phyloP scores from a whole-genome alignment of 2,797 vertebrate species.

The Balearica regulorum region DNA sequence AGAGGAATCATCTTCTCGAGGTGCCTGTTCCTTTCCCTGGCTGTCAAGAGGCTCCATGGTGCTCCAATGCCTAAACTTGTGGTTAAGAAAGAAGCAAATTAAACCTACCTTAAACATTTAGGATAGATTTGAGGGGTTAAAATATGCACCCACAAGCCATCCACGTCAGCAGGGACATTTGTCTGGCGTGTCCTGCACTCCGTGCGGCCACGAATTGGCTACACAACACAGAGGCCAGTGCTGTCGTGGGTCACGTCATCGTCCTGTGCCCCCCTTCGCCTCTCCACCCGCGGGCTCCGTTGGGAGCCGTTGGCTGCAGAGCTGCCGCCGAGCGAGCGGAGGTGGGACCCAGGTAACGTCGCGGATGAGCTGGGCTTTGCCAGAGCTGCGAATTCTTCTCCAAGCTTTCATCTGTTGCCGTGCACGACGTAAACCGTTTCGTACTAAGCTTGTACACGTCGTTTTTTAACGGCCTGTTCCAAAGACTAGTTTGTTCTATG shows the following conservation, averaged over 20 bases:
- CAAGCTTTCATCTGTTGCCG: not conserved
- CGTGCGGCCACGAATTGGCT: not conserved
- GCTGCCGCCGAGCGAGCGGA: not conserved
- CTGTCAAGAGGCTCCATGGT: not conserved
- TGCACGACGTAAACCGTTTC: not conserved
- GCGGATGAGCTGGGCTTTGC: not conserved
- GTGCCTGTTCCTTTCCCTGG: not conserved
- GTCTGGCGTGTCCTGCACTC: not conserved
- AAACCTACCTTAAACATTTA: not conserved
- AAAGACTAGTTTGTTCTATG: not conserved
- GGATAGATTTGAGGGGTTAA: not conserved
- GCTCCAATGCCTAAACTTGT: not conserved
- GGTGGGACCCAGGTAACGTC: not conserved
- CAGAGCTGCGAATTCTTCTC: not conserved
- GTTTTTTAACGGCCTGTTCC: not conserved
- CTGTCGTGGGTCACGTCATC: fast-evolving
- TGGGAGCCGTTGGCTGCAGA: not conserved
- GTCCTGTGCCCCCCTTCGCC: not conserved
- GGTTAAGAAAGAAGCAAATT: not conserved
- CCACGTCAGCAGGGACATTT: not conserved
- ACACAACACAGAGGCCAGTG: fast-evolving
- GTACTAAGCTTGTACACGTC: not conserved
- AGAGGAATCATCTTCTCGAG: not conserved
- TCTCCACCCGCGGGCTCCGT: not conserved
- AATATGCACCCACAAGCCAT: not conserved